Conservation (phyloP, 2,797 vertebrate genomes). For the Gymnoscopelus braueri region DNA sequence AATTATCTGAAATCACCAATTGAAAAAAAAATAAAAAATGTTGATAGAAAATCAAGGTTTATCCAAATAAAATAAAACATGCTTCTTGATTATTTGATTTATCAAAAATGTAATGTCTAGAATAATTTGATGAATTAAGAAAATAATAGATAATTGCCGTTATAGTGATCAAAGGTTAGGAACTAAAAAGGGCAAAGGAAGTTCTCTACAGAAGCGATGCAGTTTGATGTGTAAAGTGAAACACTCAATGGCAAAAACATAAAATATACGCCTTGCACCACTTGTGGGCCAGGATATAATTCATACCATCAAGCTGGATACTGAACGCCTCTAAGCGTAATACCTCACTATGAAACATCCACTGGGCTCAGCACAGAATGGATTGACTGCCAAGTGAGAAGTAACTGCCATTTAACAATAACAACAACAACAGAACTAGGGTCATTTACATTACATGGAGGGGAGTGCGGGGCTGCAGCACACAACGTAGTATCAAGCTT, state of each 20-base stretch:
- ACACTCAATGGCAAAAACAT: not conserved
- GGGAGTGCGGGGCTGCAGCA: constrained; percentile 3
- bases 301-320: not conserved
- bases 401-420: not conserved
- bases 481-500: constrained; percentile 33
- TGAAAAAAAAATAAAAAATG: no score
- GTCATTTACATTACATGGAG: constrained; percentile 48
- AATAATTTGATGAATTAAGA: no score
- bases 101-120: no score
- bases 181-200: no score
- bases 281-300: not conserved
- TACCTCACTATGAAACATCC: constrained; percentile 2
- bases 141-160: no score
- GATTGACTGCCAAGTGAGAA: constrained; percentile 6
- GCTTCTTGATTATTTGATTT: no score
- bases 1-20: no score
- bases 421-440: constrained; percentile 30
- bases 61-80: no score
- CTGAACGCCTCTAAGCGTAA: constrained; percentile 5
- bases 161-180: no score
- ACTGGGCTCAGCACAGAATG: constrained; percentile 37
- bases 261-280: constrained; percentile 1
- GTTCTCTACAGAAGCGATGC: no score
- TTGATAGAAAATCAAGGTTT: no score
- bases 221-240: no score